These are phyloP conservation scores for Bradypodion pumilum DNA, from an alignment of 2,797 vertebrate genomes.

Conservation along the genomic window DNA sequence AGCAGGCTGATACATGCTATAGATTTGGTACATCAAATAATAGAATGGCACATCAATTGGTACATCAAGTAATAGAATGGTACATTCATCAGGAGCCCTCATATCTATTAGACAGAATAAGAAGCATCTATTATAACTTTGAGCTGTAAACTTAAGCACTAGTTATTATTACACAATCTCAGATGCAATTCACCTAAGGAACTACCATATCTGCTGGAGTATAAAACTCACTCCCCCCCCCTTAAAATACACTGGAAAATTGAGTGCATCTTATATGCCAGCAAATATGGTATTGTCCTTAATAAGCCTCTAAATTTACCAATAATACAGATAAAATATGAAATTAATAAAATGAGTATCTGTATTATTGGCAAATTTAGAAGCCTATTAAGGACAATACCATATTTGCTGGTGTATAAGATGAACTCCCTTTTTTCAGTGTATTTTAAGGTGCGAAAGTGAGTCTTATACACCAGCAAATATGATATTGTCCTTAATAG, in stretches of 20 bases:
- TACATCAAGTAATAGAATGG: not conserved
- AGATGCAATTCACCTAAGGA: not conserved
- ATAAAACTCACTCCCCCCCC: too few species aligned
- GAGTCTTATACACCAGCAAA: too few species aligned
- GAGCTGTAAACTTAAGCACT: not conserved
- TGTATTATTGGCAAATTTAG: too few species aligned
- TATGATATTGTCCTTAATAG: not conserved
- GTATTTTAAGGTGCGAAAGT: too few species aligned
- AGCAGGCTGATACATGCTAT: not conserved
- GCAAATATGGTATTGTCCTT: too few species aligned
- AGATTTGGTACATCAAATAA: not conserved
- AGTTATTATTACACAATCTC: not conserved
- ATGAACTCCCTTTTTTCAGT: too few species aligned
- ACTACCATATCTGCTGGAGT: too few species aligned
- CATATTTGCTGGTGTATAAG: too few species aligned
- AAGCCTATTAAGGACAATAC: not conserved
- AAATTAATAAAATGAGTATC: not conserved
- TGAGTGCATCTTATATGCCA: too few species aligned
- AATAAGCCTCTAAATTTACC: not conserved
- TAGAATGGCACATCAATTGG: too few species aligned
- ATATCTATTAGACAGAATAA: not conserved
- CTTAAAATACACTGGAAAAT: too few species aligned
- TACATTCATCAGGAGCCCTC: not conserved
- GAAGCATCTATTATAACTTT: not conserved
- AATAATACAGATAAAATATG: not conserved